Conservation (phyloP, 1,140 invertebrate species). For the Macrocentrus cingulum region DNA sequence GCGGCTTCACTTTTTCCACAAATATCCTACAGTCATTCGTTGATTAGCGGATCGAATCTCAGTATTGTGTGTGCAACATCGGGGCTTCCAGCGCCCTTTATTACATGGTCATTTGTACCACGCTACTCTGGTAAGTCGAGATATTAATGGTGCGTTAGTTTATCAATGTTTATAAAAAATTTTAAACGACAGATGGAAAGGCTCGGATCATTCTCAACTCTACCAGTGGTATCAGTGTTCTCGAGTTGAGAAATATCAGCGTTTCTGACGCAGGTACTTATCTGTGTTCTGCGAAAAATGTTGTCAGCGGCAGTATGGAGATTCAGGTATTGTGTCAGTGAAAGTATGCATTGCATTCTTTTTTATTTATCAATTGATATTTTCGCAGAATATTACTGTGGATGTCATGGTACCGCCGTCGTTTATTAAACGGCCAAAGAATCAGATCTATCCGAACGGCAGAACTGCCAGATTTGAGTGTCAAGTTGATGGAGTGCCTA, state of each 20-base stretch:
- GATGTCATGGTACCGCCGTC: slow-evolving; percentile 63
- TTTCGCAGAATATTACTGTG: slow-evolving; percentile 53
- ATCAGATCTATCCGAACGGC: slow-evolving; percentile 65
- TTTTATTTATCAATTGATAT: slow-evolving; percentile 2
- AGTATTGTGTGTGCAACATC: slow-evolving; percentile 63
- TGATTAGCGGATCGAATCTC: slow-evolving; percentile 50
- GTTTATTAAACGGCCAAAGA: slow-evolving; percentile 62
- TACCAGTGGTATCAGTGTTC: slow-evolving; percentile 46
- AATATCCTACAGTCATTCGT: slow-evolving; percentile 44
- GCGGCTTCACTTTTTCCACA: slow-evolving; percentile 45
- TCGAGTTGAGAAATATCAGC: slow-evolving; percentile 56
- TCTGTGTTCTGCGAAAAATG: slow-evolving; percentile 59
- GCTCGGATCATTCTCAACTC: slow-evolving; percentile 49
- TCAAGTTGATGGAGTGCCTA: slow-evolving; percentile 66
- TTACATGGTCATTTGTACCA: slow-evolving; percentile 62
- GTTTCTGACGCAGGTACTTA: slow-evolving; percentile 62
- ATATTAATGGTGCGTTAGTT: too few relatives aligned
- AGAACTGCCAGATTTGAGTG: slow-evolving; percentile 73
- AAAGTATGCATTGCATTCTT: not conserved
- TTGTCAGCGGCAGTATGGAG: slow-evolving; percentile 47
- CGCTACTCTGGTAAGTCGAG: slow-evolving; percentile 39
- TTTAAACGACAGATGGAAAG: slow-evolving; percentile 38
- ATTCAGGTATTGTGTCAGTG: slow-evolving; percentile 47
- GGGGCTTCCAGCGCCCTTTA: slow-evolving; percentile 58
- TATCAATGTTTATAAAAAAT: too few relatives aligned